These are phyloP conservation scores for Parnassius orleans DNA, from an alignment of 2,888 invertebrate species.

Conservation along the genomic window DNA sequence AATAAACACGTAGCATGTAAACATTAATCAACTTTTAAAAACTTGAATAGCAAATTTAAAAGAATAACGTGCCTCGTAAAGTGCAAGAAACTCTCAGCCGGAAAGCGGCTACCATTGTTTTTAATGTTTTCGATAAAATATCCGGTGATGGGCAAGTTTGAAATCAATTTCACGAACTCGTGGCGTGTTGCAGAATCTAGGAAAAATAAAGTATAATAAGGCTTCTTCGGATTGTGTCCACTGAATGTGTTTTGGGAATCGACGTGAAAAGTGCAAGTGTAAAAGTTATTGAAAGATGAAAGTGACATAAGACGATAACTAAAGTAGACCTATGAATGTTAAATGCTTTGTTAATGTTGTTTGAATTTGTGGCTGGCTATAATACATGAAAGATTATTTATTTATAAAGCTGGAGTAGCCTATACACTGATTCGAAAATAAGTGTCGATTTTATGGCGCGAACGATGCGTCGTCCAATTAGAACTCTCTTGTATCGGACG, in stretches of 20 bases:
- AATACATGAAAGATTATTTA: slow-evolving; percentile 8
- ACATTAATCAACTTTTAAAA: slow-evolving; percentile 3
- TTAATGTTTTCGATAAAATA: slow-evolving; percentile 16
- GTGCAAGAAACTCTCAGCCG: too few species aligned
- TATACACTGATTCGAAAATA: slow-evolving; percentile 13
- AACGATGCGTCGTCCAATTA: not conserved
- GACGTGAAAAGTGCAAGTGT: too few species aligned
- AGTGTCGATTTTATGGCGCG: slow-evolving; percentile 3
- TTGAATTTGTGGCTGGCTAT: not conserved
- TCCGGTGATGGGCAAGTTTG: slow-evolving; percentile 12
- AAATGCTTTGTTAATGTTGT: not conserved
- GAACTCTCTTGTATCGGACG: slow-evolving; percentile 6
- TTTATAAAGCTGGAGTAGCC: slow-evolving; percentile 14
- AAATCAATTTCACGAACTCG: slow-evolving; percentile 22
- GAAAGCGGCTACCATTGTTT: too few species aligned
- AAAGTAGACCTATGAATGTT: too few species aligned
- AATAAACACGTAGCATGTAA: slow-evolving; percentile 19
- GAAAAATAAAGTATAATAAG: not conserved
- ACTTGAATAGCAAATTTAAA: not conserved
- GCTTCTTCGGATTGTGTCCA: too few species aligned
- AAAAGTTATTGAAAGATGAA: too few species aligned
- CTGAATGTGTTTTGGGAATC: too few species aligned
- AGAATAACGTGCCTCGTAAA: too few species aligned
- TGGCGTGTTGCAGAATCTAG: slow-evolving; percentile 7
- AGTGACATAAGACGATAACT: too few species aligned